Conservation (phyloP, 2,113 vertebrate genomes). For the Eubucco bourcierii region DNA sequence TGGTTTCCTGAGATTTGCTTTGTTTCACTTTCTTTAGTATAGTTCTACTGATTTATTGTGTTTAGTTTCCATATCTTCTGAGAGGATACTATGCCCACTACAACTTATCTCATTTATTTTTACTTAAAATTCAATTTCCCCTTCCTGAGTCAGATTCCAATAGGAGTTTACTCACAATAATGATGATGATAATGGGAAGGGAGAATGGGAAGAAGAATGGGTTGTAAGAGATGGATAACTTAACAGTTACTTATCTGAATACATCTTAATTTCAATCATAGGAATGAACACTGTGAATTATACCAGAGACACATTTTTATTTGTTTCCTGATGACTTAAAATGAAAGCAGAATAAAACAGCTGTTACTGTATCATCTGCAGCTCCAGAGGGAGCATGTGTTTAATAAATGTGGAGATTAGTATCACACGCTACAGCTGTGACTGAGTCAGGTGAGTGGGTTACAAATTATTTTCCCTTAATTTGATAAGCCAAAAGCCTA, state of each 20-base stretch:
- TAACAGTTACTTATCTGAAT: neutral
- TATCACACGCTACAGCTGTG: neutral
- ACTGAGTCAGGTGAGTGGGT: neutral
- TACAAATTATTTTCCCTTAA: neutral
- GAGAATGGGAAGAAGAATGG: neutral
- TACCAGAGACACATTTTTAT: neutral
- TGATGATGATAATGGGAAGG: neutral
- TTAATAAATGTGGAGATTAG: slow-evolving; percentile 42
- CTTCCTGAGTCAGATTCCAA: slow-evolving; percentile 1
- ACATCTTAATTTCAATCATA: neutral
- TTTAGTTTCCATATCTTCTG: neutral
- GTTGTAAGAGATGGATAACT: neutral
- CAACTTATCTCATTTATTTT: neutral
- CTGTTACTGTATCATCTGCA: slow-evolving; percentile 41
- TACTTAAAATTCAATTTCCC: neutral
- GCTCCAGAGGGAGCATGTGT: slow-evolving; percentile 56
- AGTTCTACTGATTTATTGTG: neutral
- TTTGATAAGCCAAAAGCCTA: neutral
- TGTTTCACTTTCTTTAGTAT: neutral
- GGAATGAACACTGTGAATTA: neutral
- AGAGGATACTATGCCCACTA: neutral
- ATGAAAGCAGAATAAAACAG: slow-evolving; percentile 4
- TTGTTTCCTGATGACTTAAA: neutral
- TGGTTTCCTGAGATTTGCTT: neutral
- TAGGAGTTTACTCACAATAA: neutral